Conservation (phyloP, 2,888 invertebrate species). For the Embidobia sp. region DNA sequence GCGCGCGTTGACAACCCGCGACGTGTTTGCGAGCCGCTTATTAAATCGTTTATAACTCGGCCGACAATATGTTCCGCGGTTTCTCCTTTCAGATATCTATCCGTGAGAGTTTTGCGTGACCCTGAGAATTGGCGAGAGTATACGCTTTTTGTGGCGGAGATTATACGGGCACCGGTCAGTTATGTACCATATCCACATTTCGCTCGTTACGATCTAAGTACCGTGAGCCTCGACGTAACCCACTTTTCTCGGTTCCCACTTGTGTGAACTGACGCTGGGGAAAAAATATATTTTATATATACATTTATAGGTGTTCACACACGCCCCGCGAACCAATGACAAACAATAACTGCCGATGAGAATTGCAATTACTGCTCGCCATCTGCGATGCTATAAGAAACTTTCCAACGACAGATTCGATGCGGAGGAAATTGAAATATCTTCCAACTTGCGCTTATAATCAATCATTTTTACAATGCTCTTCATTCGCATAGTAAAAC, state of each 20-base stretch:
- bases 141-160: constrained; percentile 52
- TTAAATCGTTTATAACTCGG: constrained; percentile 49
- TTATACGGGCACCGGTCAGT: constrained; percentile 63
- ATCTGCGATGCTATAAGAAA: constrained; percentile 26
- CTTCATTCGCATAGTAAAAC: neutral
- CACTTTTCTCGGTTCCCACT: constrained; percentile 51
- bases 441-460: too few species aligned
- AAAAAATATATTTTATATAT: constrained; percentile 17
- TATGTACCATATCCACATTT: constrained; percentile 61
- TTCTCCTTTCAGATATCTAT: constrained; percentile 61
- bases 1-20: constrained; percentile 16
- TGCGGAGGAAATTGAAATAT: neutral
- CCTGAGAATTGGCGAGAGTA: constrained; percentile 63
- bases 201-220: constrained; percentile 62
- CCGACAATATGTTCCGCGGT: constrained; percentile 54
- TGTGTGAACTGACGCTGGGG: constrained; percentile 7
- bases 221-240: constrained; percentile 49
- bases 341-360: constrained; percentile 39
- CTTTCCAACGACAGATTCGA: neutral
- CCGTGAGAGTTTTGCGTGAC: constrained; percentile 61
- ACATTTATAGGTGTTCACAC: constrained; percentile 4
- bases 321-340: constrained; percentile 19
- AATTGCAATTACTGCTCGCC: constrained; percentile 23
- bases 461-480: too few species aligned
- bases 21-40: constrained; percentile 33